Evolutionary conservation across 2,888 invertebrate genomes (phyloP), one percentile per base, ranked within the genome.

Genomic region (Spatulosminthurus flaviceps): DNA sequence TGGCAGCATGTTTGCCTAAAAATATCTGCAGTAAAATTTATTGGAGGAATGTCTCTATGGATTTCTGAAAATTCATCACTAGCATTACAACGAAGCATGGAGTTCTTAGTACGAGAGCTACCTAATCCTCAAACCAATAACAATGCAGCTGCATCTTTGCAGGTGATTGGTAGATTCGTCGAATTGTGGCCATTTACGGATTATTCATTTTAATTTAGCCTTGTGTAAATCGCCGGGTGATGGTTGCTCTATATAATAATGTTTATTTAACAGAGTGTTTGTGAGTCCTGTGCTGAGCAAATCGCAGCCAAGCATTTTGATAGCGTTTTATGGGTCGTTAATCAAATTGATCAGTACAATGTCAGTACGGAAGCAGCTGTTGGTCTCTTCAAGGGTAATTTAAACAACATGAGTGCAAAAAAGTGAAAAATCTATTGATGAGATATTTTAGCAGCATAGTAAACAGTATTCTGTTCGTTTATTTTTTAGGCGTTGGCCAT

Each of bases 121-220:
- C 92, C 92, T 79, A 92, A 93, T 86, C 90, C 90, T 75, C 91
- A 92, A n/a, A 88, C 95, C 76, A 93, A 94, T 0, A 90, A 92
- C 21, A 93, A 94, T 0, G 94, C 97, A 0, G 95, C 97, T 13
- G 91, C 91, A 16, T 93, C 97, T 0, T 87, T 98, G 73, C 83
- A 83, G 73, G 85, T 85, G 78, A 66, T 19, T 66, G 24, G 24
- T n/a, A n/a, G n/a, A n/a, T n/a, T n/a, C n/a, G n/a, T n/a, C n/a
- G n/a, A n/a, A n/a, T n/a, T n/a, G n/a, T n/a, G n/a, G n/a, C n/a
- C n/a, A n/a, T n/a, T n/a, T n/a, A n/a, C n/a, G n/a, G n/a, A n/a
- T n/a, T n/a, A n/a, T n/a, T n/a, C n/a, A n/a, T n/a, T n/a, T n/a
- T n/a, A n/a, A n/a, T n/a, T n/a, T n/a, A n/a, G n/a, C n/a, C n/a